phyloP scores from a whole-genome alignment of 2,113 vertebrate genomes.

The Sinocyclocheilus anshuiensis region DNA sequence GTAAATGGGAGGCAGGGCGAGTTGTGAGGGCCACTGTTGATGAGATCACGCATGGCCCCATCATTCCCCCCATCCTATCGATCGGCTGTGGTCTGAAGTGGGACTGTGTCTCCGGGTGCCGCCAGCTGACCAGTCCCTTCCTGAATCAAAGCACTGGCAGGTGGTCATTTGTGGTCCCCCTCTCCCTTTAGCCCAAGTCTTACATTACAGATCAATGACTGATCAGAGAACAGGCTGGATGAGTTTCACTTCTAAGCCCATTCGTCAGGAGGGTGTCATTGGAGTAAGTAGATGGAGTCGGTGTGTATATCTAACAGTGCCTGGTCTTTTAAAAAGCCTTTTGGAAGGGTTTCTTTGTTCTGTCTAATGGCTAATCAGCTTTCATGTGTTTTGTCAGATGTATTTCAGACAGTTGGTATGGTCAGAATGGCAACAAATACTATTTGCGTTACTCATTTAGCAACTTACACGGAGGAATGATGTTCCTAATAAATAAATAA shows the following conservation, averaged over 20 bases:
- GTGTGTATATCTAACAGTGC: constrained; percentile 1
- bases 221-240: constrained; percentile 47
- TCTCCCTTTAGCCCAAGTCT: constrained; percentile 44
- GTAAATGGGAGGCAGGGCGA: constrained; percentile 43
- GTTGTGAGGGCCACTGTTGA: constrained; percentile 35
- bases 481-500: background rate
- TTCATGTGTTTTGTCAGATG: background rate
- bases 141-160: constrained; percentile 54
- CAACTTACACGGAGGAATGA: background rate
- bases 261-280: constrained; percentile 47
- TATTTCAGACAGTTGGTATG: background rate
- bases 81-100: constrained; percentile 38
- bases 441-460: background rate
- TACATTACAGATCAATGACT: constrained; percentile 55
- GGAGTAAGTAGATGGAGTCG: constrained; percentile 17
- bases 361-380: background rate
- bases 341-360: background rate
- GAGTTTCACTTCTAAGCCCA: constrained; percentile 29
- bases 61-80: constrained; percentile 42
- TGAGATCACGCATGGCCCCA: constrained; percentile 45
- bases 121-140: constrained; percentile 46
- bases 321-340: constrained; percentile 20
- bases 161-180: constrained; percentile 53
- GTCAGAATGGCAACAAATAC: background rate
- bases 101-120: constrained; percentile 40